Percentiles rank a stretch among this genome's conserved stretches.
phyloP scores from a whole-genome alignment of 2,113 vertebrate species.

The Cephalopholis sonnerati region DNA sequence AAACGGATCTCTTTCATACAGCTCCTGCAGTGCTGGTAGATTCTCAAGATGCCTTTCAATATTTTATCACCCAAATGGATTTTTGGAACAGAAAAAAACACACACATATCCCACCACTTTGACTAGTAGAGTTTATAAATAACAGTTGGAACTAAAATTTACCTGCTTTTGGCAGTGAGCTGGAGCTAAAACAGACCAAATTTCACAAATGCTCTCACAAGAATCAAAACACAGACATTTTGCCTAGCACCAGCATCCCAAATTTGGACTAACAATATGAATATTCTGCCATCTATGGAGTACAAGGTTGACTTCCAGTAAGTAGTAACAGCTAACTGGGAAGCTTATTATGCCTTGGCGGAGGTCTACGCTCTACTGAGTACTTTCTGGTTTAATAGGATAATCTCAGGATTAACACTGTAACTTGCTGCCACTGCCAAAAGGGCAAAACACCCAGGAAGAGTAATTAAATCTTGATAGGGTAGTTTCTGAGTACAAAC shows the following conservation, averaged over 20 bases:
- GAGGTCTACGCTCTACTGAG: neutral
- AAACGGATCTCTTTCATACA: constrained; percentile 3
- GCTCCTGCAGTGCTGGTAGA: neutral
- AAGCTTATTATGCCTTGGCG: neutral
- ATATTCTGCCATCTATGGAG: neutral
- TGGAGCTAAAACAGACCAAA: neutral
- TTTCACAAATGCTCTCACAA: neutral
- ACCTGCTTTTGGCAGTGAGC: neutral
- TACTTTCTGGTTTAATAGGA: constrained; percentile 28
- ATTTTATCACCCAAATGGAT: neutral
- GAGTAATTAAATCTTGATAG: neutral
- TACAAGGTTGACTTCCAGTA: neutral
- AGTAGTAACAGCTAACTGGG: neutral
- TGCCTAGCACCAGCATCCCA: accelerated
- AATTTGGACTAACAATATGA: neutral
- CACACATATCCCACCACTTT: too few species aligned
- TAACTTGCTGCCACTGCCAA: constrained; percentile 5
- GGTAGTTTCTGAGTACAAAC: neutral
- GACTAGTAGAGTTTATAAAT: neutral
- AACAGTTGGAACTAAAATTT: neutral
- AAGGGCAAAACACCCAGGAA: neutral
- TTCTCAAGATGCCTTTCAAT: neutral
- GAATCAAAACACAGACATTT: neutral
- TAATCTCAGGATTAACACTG: constrained; percentile 21
- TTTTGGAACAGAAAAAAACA: neutral